Evolutionary conservation across 2,888 invertebrate species (phyloP), one percentile per base, ranked within the genome.

Genomic region (Erebia palarica): DNA sequence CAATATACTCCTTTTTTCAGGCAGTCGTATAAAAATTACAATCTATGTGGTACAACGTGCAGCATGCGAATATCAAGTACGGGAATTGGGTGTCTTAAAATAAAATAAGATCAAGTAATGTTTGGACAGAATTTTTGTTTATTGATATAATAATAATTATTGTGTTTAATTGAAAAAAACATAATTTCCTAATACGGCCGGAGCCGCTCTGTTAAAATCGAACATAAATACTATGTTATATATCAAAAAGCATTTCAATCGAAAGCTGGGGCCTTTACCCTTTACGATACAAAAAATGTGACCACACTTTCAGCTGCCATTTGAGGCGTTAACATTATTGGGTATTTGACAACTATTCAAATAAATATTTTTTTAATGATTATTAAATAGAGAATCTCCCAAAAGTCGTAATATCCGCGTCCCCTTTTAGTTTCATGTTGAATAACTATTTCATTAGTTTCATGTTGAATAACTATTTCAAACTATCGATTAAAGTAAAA

Each of bases 221-320:
- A 91, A 91, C 92, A 90, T 92, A 92, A 91, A 90, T 87, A 91
- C 90, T 91, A 92, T 91, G 91, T 92, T 92, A 91, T 87, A 84
- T 87, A 84, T 79, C 78, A 86, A 88, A 65, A 90, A 88, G 89
- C 89, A 82, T 75, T 83, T 75, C 87, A 80, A 83, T 82, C 82
- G 78, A 82, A 86, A 88, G 90, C 89, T 80, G 85, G 82, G 81
- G 85, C 63, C n/a, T 16, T 44, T 7, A 16, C 13, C 18, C 11
- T 16, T 44, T n/a, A 3, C 44, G 16, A 60, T 16, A 16, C 44
- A 1, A 42, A 16, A 42, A 60, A 3, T 16, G 16, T 16, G 44
- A 58, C 18, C 55, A 36, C 58, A 36, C n/a, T 7, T 7, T n/a
- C n/a, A n/a, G 16, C 61, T 58, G 36, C 21, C 7, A 47, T 11